Evolutionary conservation across 2,113 vertebrate species (phyloP).

Genomic region (Motacilla alba): DNA sequence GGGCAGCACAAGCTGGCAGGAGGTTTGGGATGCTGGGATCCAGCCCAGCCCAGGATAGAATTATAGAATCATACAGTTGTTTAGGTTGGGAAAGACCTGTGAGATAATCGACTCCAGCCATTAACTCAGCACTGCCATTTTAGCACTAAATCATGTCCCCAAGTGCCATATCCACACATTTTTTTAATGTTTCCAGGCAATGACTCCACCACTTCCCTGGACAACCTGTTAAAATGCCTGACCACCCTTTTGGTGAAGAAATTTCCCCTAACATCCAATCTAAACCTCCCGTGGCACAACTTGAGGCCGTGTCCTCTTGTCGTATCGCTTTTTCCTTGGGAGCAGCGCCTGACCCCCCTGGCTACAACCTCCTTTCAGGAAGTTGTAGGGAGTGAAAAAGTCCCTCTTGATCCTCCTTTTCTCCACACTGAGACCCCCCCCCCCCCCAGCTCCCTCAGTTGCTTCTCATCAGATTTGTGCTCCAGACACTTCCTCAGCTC

Average conservation of each 20-base stretch:
- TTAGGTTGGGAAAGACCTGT: neutral
- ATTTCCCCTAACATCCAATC: neutral
- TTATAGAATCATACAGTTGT: neutral
- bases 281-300: neutral
- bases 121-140: neutral
- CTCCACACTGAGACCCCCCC: accelerated
- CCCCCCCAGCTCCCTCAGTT: neutral
- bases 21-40: neutral
- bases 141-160: neutral
- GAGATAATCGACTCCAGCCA: neutral
- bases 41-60: neutral
- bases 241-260: neutral
- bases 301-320: neutral
- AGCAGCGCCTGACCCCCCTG: neutral
- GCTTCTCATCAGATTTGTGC: neutral
- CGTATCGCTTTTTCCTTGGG: accelerated
- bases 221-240: neutral
- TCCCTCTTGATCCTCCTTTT: neutral
- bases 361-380: neutral
- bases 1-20: neutral
- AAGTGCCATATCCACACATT: neutral
- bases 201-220: neutral
- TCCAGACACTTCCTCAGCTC: neutral
- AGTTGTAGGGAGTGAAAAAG: neutral
- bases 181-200: neutral